Percentiles rank a stretch among this genome's conserved stretches.
These are phyloP conservation scores for Hippocampus barbouri DNA, from an alignment of 2,113 vertebrate genomes.

Conservation along the genomic window DNA sequence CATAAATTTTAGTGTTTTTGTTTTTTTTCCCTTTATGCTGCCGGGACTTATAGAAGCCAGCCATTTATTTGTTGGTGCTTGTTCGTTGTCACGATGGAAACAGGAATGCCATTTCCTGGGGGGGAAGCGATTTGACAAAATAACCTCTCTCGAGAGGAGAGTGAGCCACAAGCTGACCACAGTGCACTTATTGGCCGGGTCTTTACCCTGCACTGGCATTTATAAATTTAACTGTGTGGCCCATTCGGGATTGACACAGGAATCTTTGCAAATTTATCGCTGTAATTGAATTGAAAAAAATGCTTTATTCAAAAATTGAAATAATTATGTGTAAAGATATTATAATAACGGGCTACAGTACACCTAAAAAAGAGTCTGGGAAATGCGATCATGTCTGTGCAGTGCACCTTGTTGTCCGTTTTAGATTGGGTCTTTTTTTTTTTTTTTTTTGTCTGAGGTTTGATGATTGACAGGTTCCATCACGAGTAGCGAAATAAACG, in stretches of 20 bases:
- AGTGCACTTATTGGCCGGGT: conserved; percentile 18
- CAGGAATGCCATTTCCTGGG: conserved; percentile 34
- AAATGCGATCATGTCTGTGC: not conserved
- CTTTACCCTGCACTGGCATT: conserved; percentile 8
- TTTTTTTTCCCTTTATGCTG: not conserved
- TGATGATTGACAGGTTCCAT: not conserved
- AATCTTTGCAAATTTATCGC: not conserved
- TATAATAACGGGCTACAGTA: not conserved
- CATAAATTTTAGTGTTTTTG: conserved; percentile 16
- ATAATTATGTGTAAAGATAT: too few species aligned
- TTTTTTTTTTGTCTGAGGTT: not conserved
- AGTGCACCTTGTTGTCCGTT: not conserved
- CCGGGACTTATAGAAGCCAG: conserved; percentile 17
- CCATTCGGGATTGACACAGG: not conserved
- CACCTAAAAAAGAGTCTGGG: not conserved
- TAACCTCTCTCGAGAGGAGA: conserved; percentile 19
- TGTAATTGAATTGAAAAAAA: not conserved
- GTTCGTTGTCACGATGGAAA: conserved; percentile 45
- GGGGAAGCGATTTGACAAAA: conserved; percentile 19
- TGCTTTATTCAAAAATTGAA: not conserved
- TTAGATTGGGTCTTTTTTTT: not conserved
- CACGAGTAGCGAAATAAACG: not conserved
- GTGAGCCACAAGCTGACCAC: conserved; percentile 27
- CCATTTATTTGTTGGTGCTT: conserved; percentile 59
- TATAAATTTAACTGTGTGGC: not conserved